Evolutionary conservation across 2,113 vertebrate genomes (phyloP).

Genomic region (Lathamus discolor): DNA sequence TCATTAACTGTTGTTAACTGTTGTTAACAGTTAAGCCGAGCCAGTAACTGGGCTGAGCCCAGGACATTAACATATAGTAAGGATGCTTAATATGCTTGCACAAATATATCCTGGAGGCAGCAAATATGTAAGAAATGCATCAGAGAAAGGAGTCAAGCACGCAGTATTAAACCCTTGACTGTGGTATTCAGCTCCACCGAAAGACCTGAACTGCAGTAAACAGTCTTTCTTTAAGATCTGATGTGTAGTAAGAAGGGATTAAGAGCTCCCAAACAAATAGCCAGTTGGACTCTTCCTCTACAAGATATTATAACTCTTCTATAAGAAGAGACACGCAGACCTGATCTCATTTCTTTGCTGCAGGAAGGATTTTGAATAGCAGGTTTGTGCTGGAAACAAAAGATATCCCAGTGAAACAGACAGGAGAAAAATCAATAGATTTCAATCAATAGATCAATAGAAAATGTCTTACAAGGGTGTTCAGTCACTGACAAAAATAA

Average conservation of each 20-base stretch:
- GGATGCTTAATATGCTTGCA: conserved; percentile 16
- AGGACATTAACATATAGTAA: not conserved
- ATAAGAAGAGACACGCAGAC: not conserved
- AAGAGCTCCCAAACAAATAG: not conserved
- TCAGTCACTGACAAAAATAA: not conserved
- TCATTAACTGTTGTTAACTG: not conserved
- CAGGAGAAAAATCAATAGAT: not conserved
- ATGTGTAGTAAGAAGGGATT: not conserved
- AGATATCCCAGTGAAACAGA: not conserved
- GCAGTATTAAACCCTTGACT: not conserved
- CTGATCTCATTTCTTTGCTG: not conserved
- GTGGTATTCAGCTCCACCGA: not conserved
- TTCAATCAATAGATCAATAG: not conserved
- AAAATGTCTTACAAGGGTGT: not conserved
- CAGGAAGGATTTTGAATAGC: not conserved
- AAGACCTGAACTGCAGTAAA: not conserved
- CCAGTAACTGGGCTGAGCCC: not conserved
- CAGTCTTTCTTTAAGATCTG: not conserved
- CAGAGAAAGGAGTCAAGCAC: not conserved
- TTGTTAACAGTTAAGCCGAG: not conserved
- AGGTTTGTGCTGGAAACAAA: not conserved
- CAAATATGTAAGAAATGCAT: not conserved
- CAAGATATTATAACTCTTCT: not conserved
- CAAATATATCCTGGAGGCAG: conserved; percentile 8
- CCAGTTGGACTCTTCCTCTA: not conserved